Percentiles rank a stretch among this genome's conserved stretches.
Evolutionary conservation across 2,113 vertebrate species (phyloP).

Genomic region (human): GRCh38 chr2:158250001-158250500

Average conservation of each 20-base stretch:
- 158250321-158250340: neutral
- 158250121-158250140: conserved; percentile 5
- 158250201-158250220: neutral
- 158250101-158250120: neutral
- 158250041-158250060: neutral
- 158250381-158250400: neutral
- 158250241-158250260: neutral
- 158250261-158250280: neutral
- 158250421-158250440: conserved; percentile 59
- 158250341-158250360: neutral
- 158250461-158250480: neutral
- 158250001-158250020: conserved; percentile 17
- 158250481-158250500: neutral
- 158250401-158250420: conserved; percentile 74
- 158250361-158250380: neutral
- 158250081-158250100: neutral
- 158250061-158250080: neutral
- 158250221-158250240: neutral
- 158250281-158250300: neutral
- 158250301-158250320: conserved; percentile 13
- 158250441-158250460: neutral
- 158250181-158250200: neutral
- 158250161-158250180: neutral
- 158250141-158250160: neutral
- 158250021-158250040: neutral